Evolutionary conservation across 1,140 invertebrate genomes (phyloP).

Genomic region (Asbolus verrucosus): DNA sequence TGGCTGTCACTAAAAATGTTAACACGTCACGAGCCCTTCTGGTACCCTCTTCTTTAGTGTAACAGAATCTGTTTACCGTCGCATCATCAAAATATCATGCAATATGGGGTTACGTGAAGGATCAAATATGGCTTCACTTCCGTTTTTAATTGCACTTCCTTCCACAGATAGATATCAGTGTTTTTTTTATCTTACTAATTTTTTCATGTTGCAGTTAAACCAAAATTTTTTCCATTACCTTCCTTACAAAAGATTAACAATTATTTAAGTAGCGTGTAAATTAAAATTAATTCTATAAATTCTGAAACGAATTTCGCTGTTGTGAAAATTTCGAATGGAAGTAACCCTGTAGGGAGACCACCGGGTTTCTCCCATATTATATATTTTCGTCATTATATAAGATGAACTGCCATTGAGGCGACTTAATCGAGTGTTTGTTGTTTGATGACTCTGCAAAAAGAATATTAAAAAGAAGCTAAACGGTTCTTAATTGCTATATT

Average conservation of each 20-base stretch:
- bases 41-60: no score
- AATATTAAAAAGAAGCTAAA: conserved; percentile 40
- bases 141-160: not conserved
- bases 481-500: conserved; percentile 41
- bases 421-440: conserved; percentile 45
- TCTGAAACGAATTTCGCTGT: no score
- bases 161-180: no score
- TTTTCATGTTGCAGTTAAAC: no score
- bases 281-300: no score
- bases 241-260: no score
- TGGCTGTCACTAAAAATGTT: no score
- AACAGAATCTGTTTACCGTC: not conserved
- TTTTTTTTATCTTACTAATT: no score
- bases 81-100: conserved; percentile 2
- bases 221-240: no score
- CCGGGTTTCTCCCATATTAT: conserved; percentile 32
- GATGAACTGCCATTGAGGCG: conserved; percentile 18
- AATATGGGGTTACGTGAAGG: not conserved
- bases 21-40: no score
- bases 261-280: no score
- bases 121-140: conserved; percentile 1
- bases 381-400: conserved; percentile 11
- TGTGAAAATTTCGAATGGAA: no score
- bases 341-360: conserved; percentile 19
- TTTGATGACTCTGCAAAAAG: conserved; percentile 33